Percentiles rank a stretch among this genome's conserved stretches.
phyloP scores from a whole-genome alignment of 2,113 vertebrate genomes.

The Pachycephala philippinensis region DNA sequence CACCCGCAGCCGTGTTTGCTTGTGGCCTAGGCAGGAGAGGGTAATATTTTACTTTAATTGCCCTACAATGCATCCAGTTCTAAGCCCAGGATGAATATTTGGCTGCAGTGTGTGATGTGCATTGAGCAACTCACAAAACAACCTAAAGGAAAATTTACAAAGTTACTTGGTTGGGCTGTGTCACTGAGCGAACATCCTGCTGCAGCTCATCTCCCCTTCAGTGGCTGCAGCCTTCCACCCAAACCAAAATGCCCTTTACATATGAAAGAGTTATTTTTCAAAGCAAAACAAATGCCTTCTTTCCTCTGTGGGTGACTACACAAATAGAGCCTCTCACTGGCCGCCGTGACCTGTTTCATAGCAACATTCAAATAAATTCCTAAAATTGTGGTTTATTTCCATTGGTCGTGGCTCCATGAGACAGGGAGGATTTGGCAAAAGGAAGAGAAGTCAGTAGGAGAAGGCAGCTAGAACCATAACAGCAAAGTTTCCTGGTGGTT shows the following conservation, averaged over 20 bases:
- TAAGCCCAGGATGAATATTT: neutral
- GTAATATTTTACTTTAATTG: neutral
- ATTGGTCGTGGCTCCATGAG: neutral
- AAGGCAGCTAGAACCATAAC: neutral
- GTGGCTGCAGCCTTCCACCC: neutral
- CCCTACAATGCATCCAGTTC: neutral
- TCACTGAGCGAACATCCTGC: neutral
- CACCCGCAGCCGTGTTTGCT: neutral
- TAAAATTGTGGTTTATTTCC: neutral
- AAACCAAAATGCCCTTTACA: neutral
- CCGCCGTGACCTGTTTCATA: neutral
- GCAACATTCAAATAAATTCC: slow-evolving; percentile 32
- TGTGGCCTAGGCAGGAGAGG: neutral
- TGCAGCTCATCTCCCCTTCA: neutral
- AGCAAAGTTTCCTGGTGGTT: neutral
- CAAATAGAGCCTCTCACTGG: neutral
- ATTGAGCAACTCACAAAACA: neutral
- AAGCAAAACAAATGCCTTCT: neutral
- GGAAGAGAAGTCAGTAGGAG: neutral
- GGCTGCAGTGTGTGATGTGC: neutral
- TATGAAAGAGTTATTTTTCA: neutral
- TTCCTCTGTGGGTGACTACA: neutral
- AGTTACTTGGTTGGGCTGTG: neutral
- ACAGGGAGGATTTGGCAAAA: neutral
- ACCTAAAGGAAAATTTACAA: neutral